phyloP scores from a whole-genome alignment of 2,113 vertebrate species.

The Calidris pygmaea region DNA sequence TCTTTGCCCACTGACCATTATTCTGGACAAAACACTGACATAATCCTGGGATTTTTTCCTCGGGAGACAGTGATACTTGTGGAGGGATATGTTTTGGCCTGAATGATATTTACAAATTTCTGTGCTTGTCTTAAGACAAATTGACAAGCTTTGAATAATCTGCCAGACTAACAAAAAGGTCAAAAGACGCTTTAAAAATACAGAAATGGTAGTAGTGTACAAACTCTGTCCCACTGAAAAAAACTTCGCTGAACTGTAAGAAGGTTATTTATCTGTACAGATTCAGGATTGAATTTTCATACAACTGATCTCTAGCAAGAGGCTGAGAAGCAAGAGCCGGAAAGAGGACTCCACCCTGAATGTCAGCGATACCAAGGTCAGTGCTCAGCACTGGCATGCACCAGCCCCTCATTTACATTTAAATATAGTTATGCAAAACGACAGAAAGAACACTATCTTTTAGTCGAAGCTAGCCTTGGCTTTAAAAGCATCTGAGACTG shows the following conservation, averaged over 20 bases:
- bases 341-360: neutral
- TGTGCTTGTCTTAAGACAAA: neutral
- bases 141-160: neutral
- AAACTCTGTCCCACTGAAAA: neutral
- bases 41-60: neutral
- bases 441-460: neutral
- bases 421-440: neutral
- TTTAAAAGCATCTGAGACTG: rapidly evolving
- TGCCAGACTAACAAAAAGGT: neutral
- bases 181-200: neutral
- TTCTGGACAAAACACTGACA: neutral
- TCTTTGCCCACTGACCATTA: neutral
- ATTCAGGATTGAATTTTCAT: neutral
- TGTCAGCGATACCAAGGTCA: no score
- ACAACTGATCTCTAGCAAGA: neutral
- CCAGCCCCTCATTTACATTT: neutral
- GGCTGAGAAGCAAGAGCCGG: neutral
- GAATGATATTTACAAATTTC: neutral
- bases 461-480: neutral
- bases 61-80: neutral
- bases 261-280: neutral
- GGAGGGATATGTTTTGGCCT: neutral
- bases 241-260: neutral
- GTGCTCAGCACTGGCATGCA: neutral
- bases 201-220: neutral